Evolutionary conservation across 2,113 vertebrate species (phyloP).

Genomic region (Stercorarius parasiticus): DNA sequence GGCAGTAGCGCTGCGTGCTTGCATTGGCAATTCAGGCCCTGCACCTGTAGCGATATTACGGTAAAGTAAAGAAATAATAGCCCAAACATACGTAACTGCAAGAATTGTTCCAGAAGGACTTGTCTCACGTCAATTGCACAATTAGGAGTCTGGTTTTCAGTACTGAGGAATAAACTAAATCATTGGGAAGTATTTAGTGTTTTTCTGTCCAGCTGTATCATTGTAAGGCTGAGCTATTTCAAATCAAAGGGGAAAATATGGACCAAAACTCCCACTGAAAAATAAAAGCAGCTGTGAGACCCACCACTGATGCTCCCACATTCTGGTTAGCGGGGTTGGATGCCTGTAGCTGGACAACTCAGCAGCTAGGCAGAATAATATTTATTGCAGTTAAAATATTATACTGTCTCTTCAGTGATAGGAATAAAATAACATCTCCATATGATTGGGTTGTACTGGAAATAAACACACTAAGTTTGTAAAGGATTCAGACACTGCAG

Average conservation of each 20-base stretch:
- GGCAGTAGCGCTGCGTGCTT: background rate
- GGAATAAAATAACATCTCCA: background rate
- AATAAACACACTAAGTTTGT: background rate
- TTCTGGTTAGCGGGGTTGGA: background rate
- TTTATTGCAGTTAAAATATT: background rate
- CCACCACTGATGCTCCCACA: background rate
- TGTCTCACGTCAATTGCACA: conserved; percentile 51
- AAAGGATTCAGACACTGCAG: background rate
- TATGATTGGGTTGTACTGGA: background rate
- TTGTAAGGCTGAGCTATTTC: conserved; percentile 26
- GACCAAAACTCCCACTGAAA: background rate
- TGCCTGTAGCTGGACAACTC: background rate
- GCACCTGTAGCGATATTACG: background rate
- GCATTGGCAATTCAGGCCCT: background rate
- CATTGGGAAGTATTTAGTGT: background rate
- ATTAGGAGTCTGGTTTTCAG: conserved; percentile 23
- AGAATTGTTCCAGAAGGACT: conserved; percentile 59
- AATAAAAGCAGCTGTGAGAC: background rate
- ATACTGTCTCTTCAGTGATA: background rate
- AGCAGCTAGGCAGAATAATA: background rate
- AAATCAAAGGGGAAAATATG: background rate
- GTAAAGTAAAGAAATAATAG: background rate
- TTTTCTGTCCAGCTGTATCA: conserved; percentile 17
- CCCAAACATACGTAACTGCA: background rate
- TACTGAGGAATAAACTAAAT: background rate